Conservation (phyloP, 2,888 invertebrate genomes). For the Dilophus febrilis region DNA sequence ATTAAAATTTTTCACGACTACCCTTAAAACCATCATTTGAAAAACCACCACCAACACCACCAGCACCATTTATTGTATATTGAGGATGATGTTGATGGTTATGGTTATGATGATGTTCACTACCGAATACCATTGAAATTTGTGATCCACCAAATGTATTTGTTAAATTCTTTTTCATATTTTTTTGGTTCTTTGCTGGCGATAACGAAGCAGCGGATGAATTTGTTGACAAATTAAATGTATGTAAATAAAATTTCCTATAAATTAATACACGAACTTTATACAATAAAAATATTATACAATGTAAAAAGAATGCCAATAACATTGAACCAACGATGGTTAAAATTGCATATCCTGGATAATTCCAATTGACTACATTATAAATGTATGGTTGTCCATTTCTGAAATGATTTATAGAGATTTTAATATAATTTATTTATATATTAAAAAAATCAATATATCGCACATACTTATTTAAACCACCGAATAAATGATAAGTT, state of each 20-base stretch:
- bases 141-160: not conserved
- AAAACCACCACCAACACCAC: not conserved
- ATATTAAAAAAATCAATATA: too few relatives aligned
- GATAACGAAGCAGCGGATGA: slow-evolving; percentile 1
- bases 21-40: slow-evolving; percentile 21
- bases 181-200: too few relatives aligned
- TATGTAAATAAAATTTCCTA: slow-evolving; percentile 16
- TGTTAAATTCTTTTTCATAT: not conserved
- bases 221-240: slow-evolving; percentile 20
- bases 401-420: slow-evolving; percentile 24
- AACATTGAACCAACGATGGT: slow-evolving; percentile 22
- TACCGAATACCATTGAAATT: slow-evolving; percentile 27
- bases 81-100: too few relatives aligned
- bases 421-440: too few relatives aligned
- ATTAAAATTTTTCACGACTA: slow-evolving; percentile 8
- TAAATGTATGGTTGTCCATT: slow-evolving; percentile 50
- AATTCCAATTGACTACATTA: slow-evolving; percentile 56
- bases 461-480: slow-evolving; percentile 31
- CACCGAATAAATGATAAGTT: slow-evolving; percentile 44
- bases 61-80: too few relatives aligned
- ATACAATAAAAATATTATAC: slow-evolving; percentile 22
- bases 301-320: slow-evolving; percentile 22
- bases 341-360: slow-evolving; percentile 31
- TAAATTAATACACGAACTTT: slow-evolving; percentile 22
- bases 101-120: slow-evolving; percentile 16